These are phyloP conservation scores for Macrophya alboannulata DNA, from an alignment of 2,888 invertebrate genomes.

Conservation along the genomic window DNA sequence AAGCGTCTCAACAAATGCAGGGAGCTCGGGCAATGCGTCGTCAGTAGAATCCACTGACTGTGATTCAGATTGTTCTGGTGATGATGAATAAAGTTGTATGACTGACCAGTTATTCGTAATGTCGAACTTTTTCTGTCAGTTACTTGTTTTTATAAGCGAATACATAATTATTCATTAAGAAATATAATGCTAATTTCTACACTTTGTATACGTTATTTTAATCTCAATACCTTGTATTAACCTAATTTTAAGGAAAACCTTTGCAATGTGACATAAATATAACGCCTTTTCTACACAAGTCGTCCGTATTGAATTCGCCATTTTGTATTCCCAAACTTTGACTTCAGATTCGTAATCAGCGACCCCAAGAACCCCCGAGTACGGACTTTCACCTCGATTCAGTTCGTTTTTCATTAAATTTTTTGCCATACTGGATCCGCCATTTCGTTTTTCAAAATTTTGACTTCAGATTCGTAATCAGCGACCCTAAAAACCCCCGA, in stretches of 20 bases:
- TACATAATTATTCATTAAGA: slow-evolving; percentile 12
- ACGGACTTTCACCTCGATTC: neutral
- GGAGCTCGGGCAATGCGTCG: too few species aligned
- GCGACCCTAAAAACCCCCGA: neutral
- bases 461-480: slow-evolving; percentile 28
- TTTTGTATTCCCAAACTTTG: neutral
- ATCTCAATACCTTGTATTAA: neutral
- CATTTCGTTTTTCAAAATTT: too few species aligned
- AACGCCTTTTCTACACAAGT: slow-evolving; percentile 6
- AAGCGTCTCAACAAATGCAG: too few species aligned
- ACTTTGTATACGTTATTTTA: slow-evolving; percentile 3
- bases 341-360: too few species aligned
- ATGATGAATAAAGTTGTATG: too few species aligned
- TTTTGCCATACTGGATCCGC: too few species aligned
- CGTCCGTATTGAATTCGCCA: slow-evolving; percentile 5
- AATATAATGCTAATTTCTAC: slow-evolving; percentile 29
- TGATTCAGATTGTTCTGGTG: too few species aligned
- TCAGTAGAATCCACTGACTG: too few species aligned
- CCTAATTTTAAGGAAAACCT: neutral
- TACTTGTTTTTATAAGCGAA: slow-evolving; percentile 20
- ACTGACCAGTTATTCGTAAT: too few species aligned
- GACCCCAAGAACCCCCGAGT: too few species aligned
- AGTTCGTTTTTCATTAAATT: too few species aligned
- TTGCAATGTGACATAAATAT: neutral
- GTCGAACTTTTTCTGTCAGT: too few species aligned